These are phyloP conservation scores for Neodiprion fabricii DNA, from an alignment of 1,140 invertebrate species.

Conservation along the genomic window DNA sequence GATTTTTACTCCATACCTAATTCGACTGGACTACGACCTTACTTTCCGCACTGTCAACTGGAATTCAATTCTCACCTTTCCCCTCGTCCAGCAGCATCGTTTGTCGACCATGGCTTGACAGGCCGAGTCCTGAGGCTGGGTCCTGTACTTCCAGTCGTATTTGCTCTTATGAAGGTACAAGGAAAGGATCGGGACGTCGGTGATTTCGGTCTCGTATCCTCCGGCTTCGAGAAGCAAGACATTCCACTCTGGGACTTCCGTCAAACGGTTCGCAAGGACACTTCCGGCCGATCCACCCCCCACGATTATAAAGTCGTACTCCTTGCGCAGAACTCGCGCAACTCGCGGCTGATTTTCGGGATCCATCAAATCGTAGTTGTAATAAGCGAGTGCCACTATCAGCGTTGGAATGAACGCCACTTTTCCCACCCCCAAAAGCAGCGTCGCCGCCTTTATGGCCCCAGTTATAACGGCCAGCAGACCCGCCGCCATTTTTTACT, in stretches of 20 bases:
- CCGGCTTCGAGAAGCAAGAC: constrained; percentile 88
- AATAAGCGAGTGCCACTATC: constrained; percentile 80
- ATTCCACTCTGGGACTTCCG: constrained; percentile 79
- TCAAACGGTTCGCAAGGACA: constrained; percentile 84
- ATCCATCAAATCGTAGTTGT: constrained; percentile 85
- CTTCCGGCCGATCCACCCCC: constrained; percentile 88
- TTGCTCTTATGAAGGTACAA: constrained; percentile 89
- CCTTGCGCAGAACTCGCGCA: constrained; percentile 66
- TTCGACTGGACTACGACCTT: no score
- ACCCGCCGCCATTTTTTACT: constrained; percentile 44
- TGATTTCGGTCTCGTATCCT: constrained; percentile 82
- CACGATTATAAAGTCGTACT: constrained; percentile 83
- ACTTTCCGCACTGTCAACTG: no score
- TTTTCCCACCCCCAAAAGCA: constrained; percentile 73
- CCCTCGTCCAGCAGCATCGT: constrained; percentile 83
- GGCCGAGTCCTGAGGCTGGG: constrained; percentile 83
- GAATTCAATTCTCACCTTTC: constrained; percentile 63
- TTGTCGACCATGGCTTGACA: constrained; percentile 85
- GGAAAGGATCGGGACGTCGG: constrained; percentile 83
- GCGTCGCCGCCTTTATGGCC: constrained; percentile 73
- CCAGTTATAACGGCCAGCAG: constrained; percentile 60
- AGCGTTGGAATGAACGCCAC: constrained; percentile 79
- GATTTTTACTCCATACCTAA: no score
- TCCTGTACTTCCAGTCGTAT: constrained; percentile 92
- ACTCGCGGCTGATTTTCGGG: constrained; percentile 81